Evolutionary conservation across 2,113 vertebrate genomes (phyloP), one percentile per base, ranked within the genome.

Genomic region (Halichoerus grypus): DNA sequence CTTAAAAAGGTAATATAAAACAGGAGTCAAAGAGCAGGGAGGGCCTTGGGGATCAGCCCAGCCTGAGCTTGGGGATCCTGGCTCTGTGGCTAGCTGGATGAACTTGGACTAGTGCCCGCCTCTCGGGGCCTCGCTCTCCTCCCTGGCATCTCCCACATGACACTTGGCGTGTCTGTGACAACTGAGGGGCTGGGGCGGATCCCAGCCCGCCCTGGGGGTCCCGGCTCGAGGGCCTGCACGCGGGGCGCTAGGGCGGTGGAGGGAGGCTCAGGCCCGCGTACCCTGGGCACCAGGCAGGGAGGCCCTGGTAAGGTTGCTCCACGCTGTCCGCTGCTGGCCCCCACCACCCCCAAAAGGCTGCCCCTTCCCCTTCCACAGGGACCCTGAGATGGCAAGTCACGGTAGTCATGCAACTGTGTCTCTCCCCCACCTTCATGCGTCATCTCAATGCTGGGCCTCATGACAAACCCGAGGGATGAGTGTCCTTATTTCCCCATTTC

Each of bases 211-310:
- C 53, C 42, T 3, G 2, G 67, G 39, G 31, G 21, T 9, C 55
- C 53, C 4, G 0, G 33, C 46, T 1, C 2, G 22, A 49, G 0
- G 5, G 18, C 59, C n/a, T 4, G 0, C 0, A 0, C 1, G 26
- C 2, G 1, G 59, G 49, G 16, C 7, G 0, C 0, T 0, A 3
- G 18, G 36, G 16, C 26, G 7, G 28, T 24, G 15, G 65, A 4
- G 39, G 26, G 31, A 26, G 15, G 57, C 39, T 13, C 57, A 19
- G 76, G 49, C 82, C 55, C 14, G 8, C 1, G 6, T 14, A 26
- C 39, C 71, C n/a, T 12, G 59, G 61, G 3, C 10, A 14, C 76
- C 55, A 39, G 46, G 36, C 33, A 2, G 22, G 15, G 46, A 8
- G 8, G 53, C 18, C 36, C 63, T 4, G 85, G 6, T 9, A 9